Evolutionary conservation across 2,888 invertebrate species (phyloP), one percentile per base, ranked within the genome.

Genomic region (Pandemis heparana): DNA sequence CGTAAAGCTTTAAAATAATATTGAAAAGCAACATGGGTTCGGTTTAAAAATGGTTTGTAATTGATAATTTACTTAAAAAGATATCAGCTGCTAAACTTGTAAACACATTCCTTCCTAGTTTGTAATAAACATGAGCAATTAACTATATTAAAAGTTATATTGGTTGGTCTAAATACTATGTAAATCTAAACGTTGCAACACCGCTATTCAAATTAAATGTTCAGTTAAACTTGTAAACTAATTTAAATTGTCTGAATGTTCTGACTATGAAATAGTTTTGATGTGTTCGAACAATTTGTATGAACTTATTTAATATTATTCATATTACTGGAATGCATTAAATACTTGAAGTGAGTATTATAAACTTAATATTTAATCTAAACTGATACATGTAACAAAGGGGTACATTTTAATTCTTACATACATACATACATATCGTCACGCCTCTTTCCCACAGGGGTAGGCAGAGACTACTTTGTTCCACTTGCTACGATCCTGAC

Each of bases 181-280:
- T 39, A 60, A 38, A 38, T 38, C 39, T 60, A 39, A 39, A 38
- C 38, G 7, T 10, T 38, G 60, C 60, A 38, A 7, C 10, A 9
- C 64, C 51, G 38, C 41, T n/a, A 51, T 10, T 65, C 51, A 38
- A 71, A 18, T 60, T 65, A 41, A 59, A 63, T 71, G 48, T 62
- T 51, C 59, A 59, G 16, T 69, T 62, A 16, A 64, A 63, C 56
- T 66, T 68, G 10, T 6, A 60, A 68, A 46, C 46, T 46, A 60
- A 60, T 68, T 51, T 46, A 60, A 68, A 60, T 68, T 32, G 60
- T 60, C 39, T 41, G 16, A 67, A 59, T 48, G 60, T 60, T 67
- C 43, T 38, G 60, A 60, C 41, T 68, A 60, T 60, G 43, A 68
- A 60, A 46, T 59, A 68, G 68, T 68, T 68, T 60, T 43, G 32